phyloP scores from a whole-genome alignment of 2,113 vertebrate species.

The Equus przewalskii region DNA sequence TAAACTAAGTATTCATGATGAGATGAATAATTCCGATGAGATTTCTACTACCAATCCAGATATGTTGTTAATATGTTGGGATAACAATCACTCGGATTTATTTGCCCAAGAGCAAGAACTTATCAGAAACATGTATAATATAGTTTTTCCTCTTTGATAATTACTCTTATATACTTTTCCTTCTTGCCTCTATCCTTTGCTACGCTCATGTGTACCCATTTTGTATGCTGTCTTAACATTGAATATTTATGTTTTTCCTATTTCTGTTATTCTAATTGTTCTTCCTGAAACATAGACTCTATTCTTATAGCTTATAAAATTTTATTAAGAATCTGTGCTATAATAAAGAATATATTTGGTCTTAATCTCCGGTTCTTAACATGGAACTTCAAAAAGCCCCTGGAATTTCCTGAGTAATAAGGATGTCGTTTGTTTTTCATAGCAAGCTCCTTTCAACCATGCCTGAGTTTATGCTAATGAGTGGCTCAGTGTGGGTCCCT shows the following conservation, averaged over 20 bases:
- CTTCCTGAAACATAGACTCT: not conserved
- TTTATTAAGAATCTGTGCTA: not conserved
- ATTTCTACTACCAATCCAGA: conserved; percentile 34
- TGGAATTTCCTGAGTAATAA: not conserved
- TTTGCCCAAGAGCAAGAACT: conserved; percentile 45
- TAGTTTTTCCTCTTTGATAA: not conserved
- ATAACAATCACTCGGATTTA: conserved; percentile 22
- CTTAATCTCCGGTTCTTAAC: not conserved
- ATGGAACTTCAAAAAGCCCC: not conserved
- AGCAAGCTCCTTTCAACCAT: not conserved
- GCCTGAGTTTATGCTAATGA: not conserved
- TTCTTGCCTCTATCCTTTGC: not conserved
- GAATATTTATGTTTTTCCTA: not conserved
- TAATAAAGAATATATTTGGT: not conserved
- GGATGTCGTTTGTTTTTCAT: not conserved
- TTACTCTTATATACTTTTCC: not conserved
- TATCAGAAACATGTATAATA: not conserved
- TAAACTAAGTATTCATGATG: conserved; percentile 54
- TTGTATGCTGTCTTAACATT: not conserved
- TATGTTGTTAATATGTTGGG: not conserved
- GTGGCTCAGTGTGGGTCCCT: fast-evolving
- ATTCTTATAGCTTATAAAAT: not conserved
- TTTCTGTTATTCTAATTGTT: not conserved
- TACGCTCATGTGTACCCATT: not conserved
- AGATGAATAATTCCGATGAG: conserved; percentile 62